phyloP scores from a whole-genome alignment of 2,888 invertebrate species.

The Alviniconcha strummeri region DNA sequence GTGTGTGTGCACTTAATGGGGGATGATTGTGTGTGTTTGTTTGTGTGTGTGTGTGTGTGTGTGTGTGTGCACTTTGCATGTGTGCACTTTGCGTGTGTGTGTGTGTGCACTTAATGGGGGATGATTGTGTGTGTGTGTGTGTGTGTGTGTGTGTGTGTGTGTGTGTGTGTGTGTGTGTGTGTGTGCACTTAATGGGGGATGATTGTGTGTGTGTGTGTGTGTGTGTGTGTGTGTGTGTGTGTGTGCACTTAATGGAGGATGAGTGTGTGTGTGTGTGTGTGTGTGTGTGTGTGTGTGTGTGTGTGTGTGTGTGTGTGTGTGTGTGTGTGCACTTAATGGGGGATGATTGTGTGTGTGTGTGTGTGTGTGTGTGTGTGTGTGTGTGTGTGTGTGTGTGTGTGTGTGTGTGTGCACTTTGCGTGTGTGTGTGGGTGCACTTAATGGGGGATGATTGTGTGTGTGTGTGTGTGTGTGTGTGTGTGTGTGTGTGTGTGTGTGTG shows the following conservation, averaged over 20 bases:
- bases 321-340: not conserved
- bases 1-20: not conserved
- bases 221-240: not conserved
- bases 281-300: not conserved
- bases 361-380: slow-evolving; percentile 1
- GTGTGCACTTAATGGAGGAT: too few species aligned
- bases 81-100: too few species aligned
- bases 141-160: too few species aligned
- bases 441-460: not conserved
- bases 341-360: not conserved
- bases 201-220: too few species aligned
- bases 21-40: not conserved
- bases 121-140: not conserved
- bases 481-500: not conserved
- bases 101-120: too few species aligned
- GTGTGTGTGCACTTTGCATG: too few species aligned
- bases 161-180: not conserved
- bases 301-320: slow-evolving; percentile 13
- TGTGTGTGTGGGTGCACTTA: not conserved
- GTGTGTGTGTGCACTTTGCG: slow-evolving; percentile 9
- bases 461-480: too few species aligned
- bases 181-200: too few species aligned
- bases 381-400: not conserved
- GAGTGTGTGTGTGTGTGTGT: not conserved
- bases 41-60: not conserved